Evolutionary conservation across 1,140 invertebrate species (phyloP).

Genomic region (Ostrea denselamellosa): DNA sequence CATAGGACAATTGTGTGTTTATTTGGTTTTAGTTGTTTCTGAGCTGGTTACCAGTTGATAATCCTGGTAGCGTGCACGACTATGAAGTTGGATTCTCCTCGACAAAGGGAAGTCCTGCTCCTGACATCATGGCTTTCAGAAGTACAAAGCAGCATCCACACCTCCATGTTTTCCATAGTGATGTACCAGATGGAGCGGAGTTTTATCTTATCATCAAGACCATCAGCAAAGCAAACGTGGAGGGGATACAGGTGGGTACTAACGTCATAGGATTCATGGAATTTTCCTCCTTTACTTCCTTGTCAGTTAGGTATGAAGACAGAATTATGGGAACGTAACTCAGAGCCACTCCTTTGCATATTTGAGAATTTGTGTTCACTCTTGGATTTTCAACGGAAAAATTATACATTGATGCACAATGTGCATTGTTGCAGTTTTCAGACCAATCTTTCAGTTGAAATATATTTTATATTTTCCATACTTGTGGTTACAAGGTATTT

Average conservation of each 20-base stretch:
- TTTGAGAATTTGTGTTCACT: no score
- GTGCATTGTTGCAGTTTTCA: no score
- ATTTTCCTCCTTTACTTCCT: no score
- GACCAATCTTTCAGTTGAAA: no score
- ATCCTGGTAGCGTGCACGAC: slow-evolving; percentile 55
- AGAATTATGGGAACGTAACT: no score
- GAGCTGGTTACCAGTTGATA: slow-evolving; percentile 55
- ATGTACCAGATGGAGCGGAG: slow-evolving; percentile 54
- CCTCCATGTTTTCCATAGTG: slow-evolving; percentile 51
- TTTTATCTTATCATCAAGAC: slow-evolving; percentile 61
- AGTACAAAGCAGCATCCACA: slow-evolving; percentile 55
- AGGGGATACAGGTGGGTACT: slow-evolving; percentile 45
- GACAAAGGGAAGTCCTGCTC: slow-evolving; percentile 45
- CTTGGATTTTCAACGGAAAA: no score
- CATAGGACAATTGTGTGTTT: no score
- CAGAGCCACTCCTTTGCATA: no score
- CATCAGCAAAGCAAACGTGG: slow-evolving; percentile 55
- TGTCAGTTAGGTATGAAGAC: no score
- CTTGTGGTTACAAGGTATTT: no score
- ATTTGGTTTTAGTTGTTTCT: slow-evolving; percentile 57
- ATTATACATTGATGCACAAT: no score
- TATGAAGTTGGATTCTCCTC: slow-evolving; percentile 59
- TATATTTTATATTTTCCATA: no score
- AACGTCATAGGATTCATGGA: background rate
- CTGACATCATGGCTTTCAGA: slow-evolving; percentile 54